A percentile compares a stretch with the other conserved stretches of the same genome.
Conservation (phyloP, 2,113 vertebrate species). For the Salvelinus sp. region DNA sequence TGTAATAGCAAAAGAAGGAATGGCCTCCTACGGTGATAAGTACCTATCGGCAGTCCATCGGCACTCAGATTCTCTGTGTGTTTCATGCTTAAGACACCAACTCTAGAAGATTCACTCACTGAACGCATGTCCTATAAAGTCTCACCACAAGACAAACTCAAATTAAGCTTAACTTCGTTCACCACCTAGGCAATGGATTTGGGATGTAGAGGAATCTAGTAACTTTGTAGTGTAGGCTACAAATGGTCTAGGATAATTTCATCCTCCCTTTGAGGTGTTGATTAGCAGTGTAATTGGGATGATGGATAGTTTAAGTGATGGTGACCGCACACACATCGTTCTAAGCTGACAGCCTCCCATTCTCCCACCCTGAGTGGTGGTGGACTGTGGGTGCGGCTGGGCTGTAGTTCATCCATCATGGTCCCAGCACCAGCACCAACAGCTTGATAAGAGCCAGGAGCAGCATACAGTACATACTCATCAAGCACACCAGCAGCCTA, state of each 20-base stretch:
- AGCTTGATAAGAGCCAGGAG: constrained; percentile 64
- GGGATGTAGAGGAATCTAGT: background rate
- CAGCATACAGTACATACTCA: constrained; percentile 11
- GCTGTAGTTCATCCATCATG: constrained; percentile 23
- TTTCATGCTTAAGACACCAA: background rate
- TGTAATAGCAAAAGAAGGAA: too few relatives aligned
- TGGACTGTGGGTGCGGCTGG: constrained; percentile 52
- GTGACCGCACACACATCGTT: background rate
- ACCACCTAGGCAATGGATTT: background rate
- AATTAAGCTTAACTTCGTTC: background rate
- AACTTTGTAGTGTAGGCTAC: background rate
- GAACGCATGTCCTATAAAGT: background rate
- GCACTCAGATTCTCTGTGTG: too few relatives aligned
- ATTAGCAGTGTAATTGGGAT: constrained; percentile 8
- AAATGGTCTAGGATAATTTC: background rate
- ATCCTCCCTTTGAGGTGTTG: background rate
- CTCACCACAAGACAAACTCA: background rate
- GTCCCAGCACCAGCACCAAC: constrained; percentile 54
- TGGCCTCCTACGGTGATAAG: too few relatives aligned
- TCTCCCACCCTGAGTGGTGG: background rate
- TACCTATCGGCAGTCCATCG: too few relatives aligned
- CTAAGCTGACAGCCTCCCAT: constrained; percentile 9
- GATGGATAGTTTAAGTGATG: constrained; percentile 8
- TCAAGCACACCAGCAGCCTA: constrained; percentile 26
- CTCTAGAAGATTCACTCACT: background rate